These are phyloP conservation scores for Euura lappo DNA, from an alignment of 1,140 invertebrate species.

Conservation along the genomic window DNA sequence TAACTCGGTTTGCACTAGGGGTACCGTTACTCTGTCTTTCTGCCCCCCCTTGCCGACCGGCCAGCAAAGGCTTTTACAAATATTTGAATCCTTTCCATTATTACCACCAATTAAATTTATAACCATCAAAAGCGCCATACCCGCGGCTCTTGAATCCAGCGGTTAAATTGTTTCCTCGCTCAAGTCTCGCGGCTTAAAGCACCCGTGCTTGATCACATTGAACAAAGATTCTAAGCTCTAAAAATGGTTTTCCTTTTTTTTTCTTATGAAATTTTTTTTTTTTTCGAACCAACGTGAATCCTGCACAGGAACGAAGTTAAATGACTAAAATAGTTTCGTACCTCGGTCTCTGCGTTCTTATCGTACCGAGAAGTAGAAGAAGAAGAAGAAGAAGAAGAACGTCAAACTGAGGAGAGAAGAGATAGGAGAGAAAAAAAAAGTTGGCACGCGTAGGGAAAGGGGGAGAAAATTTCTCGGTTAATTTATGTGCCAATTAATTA, in stretches of 20 bases:
- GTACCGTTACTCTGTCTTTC: too few species aligned
- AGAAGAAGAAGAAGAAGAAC: neutral
- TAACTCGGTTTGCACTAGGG: neutral
- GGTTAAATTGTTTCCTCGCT: neutral
- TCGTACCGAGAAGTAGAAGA: conserved; percentile 17
- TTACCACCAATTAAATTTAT: conserved; percentile 7
- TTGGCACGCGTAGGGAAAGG: conserved; percentile 36
- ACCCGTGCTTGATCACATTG: too few species aligned
- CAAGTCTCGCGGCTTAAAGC: neutral
- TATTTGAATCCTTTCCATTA: conserved; percentile 7
- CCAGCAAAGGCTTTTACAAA: neutral
- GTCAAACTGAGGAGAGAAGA: conserved; percentile 10
- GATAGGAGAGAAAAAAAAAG: conserved; percentile 10
- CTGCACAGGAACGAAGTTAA: conserved; percentile 23
- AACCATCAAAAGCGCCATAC: neutral
- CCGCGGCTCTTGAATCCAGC: neutral
- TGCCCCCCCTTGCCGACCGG: neutral
- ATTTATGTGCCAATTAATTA: conserved; percentile 60
- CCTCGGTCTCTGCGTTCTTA: conserved; percentile 23
- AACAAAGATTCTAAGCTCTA: too few species aligned
- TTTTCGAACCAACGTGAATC: too few species aligned
- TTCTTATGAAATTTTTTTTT: too few species aligned
- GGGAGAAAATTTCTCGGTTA: conserved; percentile 50
- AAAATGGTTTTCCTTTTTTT: too few species aligned
- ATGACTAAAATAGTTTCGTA: conserved; percentile 35